A percentile compares a stretch with the other conserved stretches of the same genome.
phyloP scores from a whole-genome alignment of 2,797 vertebrate species.

The Perodicticus potto region DNA sequence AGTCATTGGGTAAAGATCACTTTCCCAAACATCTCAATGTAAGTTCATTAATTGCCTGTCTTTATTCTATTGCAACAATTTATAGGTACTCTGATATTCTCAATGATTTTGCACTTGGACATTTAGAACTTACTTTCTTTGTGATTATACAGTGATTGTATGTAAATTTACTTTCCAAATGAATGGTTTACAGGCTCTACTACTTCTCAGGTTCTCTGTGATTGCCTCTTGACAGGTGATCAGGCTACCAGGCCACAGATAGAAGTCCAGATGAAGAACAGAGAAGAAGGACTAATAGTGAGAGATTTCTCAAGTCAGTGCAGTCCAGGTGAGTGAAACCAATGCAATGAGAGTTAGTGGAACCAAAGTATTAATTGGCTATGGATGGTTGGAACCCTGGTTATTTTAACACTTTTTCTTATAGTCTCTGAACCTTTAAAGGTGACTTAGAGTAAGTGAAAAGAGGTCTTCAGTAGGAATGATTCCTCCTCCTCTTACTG shows the following conservation, averaged over 20 bases:
- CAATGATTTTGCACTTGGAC: neutral
- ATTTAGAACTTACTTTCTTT: neutral
- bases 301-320: neutral
- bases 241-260: neutral
- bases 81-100: neutral
- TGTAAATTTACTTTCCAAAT: neutral
- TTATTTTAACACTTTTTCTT: neutral
- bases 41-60: neutral
- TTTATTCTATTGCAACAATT: neutral
- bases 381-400: neutral
- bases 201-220: neutral
- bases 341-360: neutral
- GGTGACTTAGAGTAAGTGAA: neutral
- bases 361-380: neutral
- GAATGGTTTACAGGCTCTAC: neutral
- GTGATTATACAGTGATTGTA: neutral
- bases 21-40: neutral
- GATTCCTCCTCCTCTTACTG: neutral
- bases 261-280: neutral
- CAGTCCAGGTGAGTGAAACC: neutral
- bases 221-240: neutral
- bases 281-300: neutral
- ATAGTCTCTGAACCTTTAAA: neutral
- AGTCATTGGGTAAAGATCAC: constrained; percentile 36
- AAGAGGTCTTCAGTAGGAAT: neutral